A percentile compares a stretch with the other conserved stretches of the same genome.
Conservation (phyloP, 2,113 vertebrate species). For the Festucalex cinctus region DNA sequence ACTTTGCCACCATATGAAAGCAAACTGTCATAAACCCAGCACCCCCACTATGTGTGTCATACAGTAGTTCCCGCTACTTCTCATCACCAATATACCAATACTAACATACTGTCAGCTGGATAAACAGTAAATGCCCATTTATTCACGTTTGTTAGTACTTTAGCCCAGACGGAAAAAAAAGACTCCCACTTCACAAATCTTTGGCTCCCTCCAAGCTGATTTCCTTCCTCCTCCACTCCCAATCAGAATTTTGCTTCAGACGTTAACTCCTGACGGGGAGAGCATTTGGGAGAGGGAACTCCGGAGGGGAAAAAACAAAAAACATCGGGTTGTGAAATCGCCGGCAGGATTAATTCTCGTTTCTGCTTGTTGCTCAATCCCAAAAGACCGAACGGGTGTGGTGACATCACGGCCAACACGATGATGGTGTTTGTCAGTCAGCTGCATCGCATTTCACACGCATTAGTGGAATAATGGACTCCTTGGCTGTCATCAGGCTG, state of each 20-base stretch:
- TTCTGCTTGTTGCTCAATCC: conserved; percentile 39
- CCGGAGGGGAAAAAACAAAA: conserved; percentile 25
- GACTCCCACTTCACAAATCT: not conserved
- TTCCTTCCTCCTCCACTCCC: not conserved
- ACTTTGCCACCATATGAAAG: too few species aligned
- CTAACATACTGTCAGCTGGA: not conserved
- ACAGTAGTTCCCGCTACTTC: too few species aligned
- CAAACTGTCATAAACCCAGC: too few species aligned
- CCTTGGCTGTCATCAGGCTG: not conserved
- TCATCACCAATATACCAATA: too few species aligned
- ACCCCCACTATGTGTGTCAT: too few species aligned
- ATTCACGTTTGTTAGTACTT: not conserved
- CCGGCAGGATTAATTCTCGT: conserved; percentile 13
- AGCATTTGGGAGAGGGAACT: conserved; percentile 2
- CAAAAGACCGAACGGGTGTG: conserved; percentile 11
- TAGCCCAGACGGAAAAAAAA: conserved; percentile 18
- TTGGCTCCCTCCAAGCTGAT: conserved; percentile 24
- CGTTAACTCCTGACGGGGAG: not conserved
- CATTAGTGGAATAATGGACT: not conserved
- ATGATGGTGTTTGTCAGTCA: conserved; percentile 14
- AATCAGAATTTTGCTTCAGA: not conserved
- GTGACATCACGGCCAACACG: conserved; percentile 37
- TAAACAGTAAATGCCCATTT: not conserved
- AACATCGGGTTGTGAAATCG: conserved; percentile 49
- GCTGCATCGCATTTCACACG: not conserved